Conservation (phyloP, 2,113 vertebrate genomes). For the Rhinopomastus cyanomelas region DNA sequence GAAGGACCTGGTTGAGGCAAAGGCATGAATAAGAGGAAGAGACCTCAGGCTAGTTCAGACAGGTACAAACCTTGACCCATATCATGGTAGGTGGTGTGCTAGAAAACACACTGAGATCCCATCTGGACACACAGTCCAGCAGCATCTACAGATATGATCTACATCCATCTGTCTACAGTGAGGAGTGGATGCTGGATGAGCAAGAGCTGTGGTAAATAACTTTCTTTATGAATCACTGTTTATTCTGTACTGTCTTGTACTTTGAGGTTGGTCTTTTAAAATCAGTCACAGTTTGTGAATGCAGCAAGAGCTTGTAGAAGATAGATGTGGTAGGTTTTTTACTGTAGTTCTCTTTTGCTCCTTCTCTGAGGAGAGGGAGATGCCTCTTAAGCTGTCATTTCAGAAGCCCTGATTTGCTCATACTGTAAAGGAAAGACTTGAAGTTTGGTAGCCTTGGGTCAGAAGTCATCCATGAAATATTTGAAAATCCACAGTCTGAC, state of each 20-base stretch:
- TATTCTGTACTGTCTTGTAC: neutral
- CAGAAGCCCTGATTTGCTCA: neutral
- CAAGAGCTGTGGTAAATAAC: neutral
- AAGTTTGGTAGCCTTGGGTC: neutral
- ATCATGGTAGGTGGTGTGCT: neutral
- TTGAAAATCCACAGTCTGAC: neutral
- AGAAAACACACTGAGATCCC: neutral
- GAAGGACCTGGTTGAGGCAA: neutral
- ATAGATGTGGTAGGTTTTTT: neutral
- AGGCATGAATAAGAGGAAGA: neutral
- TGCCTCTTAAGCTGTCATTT: neutral
- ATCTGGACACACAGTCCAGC: neutral
- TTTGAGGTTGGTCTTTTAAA: neutral
- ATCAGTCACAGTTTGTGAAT: neutral
- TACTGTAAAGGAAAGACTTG: neutral
- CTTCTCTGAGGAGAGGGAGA: neutral
- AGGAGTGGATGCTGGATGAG: neutral
- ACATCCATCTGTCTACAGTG: neutral
- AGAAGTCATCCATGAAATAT: neutral
- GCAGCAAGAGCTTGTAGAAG: neutral
- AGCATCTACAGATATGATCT: neutral
- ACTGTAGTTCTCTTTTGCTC: neutral
- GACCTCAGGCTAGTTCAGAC: neutral
- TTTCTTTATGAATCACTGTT: too few species aligned
- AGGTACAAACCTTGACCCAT: neutral